Conservation (phyloP, 2,797 vertebrate genomes). For the Anas flavirostris region DNA sequence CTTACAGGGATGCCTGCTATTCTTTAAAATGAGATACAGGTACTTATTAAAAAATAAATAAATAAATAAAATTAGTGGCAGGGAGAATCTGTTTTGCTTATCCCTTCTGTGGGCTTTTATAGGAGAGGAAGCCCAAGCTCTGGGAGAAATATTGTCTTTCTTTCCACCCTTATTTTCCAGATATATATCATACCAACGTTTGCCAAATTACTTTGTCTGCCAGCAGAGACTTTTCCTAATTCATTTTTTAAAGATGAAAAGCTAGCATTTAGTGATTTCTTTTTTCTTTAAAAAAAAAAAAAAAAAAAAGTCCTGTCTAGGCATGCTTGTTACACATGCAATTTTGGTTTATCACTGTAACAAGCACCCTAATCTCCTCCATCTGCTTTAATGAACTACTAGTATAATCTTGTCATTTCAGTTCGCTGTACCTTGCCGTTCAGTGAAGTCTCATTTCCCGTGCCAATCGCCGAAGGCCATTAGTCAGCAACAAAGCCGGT, state of each 20-base stretch:
- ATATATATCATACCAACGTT: not conserved
- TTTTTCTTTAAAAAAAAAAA: not conserved
- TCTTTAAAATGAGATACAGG: not conserved
- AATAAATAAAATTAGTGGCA: not conserved
- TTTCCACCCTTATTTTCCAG: not conserved
- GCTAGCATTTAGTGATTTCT: not conserved
- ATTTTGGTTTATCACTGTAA: conserved; percentile 59
- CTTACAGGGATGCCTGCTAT: not conserved
- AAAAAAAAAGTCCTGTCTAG: not conserved
- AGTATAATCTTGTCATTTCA: conserved; percentile 67
- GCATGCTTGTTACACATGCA: conserved; percentile 32
- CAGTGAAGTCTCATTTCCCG: conserved; percentile 47
- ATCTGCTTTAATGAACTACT: conserved; percentile 64
- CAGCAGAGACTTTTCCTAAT: not conserved
- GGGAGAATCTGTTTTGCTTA: not conserved
- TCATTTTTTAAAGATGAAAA: not conserved
- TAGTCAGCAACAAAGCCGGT: conserved; percentile 6
- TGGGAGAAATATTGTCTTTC: not conserved
- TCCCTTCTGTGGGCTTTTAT: not conserved
- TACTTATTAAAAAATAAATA: not conserved
- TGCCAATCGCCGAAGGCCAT: conserved; percentile 49
- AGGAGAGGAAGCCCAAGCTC: not conserved
- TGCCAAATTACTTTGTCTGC: not conserved
- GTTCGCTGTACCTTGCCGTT: conserved; percentile 7
- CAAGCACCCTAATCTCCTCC: conserved; percentile 48